Base-by-base conservation (phyloP, 2,113 vertebrate species). In the Phaethornis superciliosus region DNA sequence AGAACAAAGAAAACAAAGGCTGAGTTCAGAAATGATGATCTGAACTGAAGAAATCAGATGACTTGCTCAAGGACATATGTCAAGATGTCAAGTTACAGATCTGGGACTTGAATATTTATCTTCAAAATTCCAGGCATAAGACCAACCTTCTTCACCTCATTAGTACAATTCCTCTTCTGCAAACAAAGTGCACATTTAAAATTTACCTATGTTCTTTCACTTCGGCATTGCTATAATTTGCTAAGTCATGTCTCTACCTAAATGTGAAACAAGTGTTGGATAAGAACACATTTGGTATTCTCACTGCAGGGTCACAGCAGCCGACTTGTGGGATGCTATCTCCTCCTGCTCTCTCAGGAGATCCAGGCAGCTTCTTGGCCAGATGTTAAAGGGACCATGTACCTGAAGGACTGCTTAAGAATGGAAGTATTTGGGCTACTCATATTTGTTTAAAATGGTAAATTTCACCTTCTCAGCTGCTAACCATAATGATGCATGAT, bases 1-100 rank as follows among this genome's bases (percentile, higher is more conserved):
- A 80, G 70, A 90, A 35, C 28, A 94, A 85, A 93, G 67, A 77
- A 94, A 91, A 59, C n/a, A 78, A 69, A 86, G 37, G 55, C 54
- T 69, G 44, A 59, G 15, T 74, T 88, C 59, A 69, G 42, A 72
- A 87, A 82, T 0, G 0, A n/a, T 40, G 44, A 28, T 49, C 13
- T 88, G 49, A 92, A 68, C 54, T 3, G 2, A 0, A 37, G 78
- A 72, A 86, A 89, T 72, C 75, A 76, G 70, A 80, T 69, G 5
- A 85, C 33, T 54, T 91, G 8, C 20, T 87, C 70, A 81, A 92
- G 70, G 75, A 70, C 65, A 9, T 37, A 55, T 28, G 7, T 46
- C 35, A 92, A 76, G 49, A 33, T 0, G 0, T 46, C 35, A 82
- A 91, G 15, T 62, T 0, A 0, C 9, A 90, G 68, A 85, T 23